Conservation (phyloP, 2,888 invertebrate genomes). For the Tachina grossa region DNA sequence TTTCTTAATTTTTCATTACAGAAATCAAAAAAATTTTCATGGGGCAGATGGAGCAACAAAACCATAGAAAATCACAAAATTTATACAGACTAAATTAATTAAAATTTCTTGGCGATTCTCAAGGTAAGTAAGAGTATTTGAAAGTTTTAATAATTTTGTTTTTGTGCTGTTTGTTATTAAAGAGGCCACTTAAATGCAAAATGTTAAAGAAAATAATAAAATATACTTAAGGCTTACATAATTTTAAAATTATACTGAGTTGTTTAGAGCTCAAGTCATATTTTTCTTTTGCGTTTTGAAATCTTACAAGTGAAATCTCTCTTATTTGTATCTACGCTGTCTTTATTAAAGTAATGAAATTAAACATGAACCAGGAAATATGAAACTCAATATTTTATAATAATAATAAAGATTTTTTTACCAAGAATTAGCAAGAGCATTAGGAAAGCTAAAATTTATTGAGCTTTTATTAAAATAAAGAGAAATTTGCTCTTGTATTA, state of each 20-base stretch:
- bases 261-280: neutral
- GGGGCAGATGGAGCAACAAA: neutral
- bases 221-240: neutral
- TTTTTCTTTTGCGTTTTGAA: neutral
- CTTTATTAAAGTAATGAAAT: neutral
- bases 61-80: neutral
- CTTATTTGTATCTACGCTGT: too few species aligned
- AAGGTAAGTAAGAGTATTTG: neutral
- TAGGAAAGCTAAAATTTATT: neutral
- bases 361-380: conserved; percentile 3
- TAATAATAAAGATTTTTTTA: conserved; percentile 3
- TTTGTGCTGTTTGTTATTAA: neutral
- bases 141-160: neutral
- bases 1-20: neutral
- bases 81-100: neutral
- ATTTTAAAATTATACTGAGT: neutral
- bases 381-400: conserved; percentile 21
- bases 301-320: conserved; percentile 32
- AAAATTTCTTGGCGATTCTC: neutral
- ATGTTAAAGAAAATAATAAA: neutral
- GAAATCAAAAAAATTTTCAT: neutral
- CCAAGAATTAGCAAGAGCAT: neutral
- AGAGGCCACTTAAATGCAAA: conserved; percentile 1
- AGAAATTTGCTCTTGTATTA: too few species aligned
- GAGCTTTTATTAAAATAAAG: neutral